Evolutionary conservation across 1,140 invertebrate genomes (phyloP), one percentile per base, ranked within the genome.

Genomic region (Dinothrombium tinctorium): DNA sequence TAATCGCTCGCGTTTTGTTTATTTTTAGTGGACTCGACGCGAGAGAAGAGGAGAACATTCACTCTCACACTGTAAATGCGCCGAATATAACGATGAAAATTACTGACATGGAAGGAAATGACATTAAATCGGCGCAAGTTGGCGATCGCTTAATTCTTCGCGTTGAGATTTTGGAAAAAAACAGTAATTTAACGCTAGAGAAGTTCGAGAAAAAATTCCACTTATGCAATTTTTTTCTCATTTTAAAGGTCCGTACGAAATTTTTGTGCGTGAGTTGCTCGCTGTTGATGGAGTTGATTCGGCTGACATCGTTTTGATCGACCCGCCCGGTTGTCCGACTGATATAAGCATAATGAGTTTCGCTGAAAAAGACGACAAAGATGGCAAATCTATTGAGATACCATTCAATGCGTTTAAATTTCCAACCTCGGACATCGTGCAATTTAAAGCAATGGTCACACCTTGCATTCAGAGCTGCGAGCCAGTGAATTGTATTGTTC

Each of bases 11-110:
- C 7, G 28, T 29, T 29, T 29, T 29, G 12, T 35, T 35, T 5
- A 9, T 35, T 9, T 35, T 7, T 14, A 17, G 12, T 35, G 12
- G 11, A 14, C 33, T 35, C 20, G 33, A 35, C 9, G 8, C 9
- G 20, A 35, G 33, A 35, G 12, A 35, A 14, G 33, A 35, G 5
- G 12, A 12, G 11, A 9, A 47, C 6, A 82, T 76, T 50, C 45
- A 53, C 43, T 51, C 60, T 23, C 58, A 60, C 8, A 57, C 80
- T 49, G 82, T 90, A 12, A 79, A 83, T 54, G 86, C 81, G 33
- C 83, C 84, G 15, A 89, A 87, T 59, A 81, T 90, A 22, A 74
- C 80, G 1, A 89, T 89, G 82, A 79, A 77, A 56, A 84, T 87
- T 51, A 86, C 63, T 2, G 58, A 63, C 47, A 45, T 57, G 28